A percentile compares a stretch with the other conserved stretches of the same genome.
Evolutionary conservation across 92 coral and sea anemone species (phyloP).

Genomic region (Parazoanthus darwini): DNA sequence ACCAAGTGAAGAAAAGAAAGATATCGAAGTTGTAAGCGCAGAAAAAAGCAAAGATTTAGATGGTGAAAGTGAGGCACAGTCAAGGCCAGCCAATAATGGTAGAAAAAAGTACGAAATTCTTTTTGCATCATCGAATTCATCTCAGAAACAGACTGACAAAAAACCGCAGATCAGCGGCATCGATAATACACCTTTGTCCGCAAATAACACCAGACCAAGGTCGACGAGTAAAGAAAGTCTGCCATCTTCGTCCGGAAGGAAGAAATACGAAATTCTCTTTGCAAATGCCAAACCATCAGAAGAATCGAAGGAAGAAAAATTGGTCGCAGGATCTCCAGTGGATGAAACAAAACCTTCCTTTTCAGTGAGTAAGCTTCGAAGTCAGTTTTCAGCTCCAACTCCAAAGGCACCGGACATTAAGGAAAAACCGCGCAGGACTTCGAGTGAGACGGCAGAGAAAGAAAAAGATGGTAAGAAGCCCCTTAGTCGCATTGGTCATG

Average conservation of each 20-base stretch:
- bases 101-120: slow-evolving; percentile 42
- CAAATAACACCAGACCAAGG: neutral
- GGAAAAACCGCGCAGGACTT: slow-evolving; percentile 1
- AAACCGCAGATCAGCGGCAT: neutral
- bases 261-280: slow-evolving; percentile 40
- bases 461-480: neutral
- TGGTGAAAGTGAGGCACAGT: neutral
- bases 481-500: neutral
- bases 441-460: slow-evolving; percentile 10
- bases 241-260: slow-evolving; percentile 11
- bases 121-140: slow-evolving; percentile 31
- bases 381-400: slow-evolving; percentile 30
- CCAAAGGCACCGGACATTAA: slow-evolving; percentile 26
- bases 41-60: neutral
- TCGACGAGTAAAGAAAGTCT: slow-evolving; percentile 8
- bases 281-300: slow-evolving; percentile 28
- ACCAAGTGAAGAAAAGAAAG: neutral
- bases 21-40: neutral
- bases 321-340: neutral
- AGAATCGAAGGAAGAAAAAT: slow-evolving; percentile 14
- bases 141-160: slow-evolving; percentile 8
- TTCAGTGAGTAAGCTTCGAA: slow-evolving; percentile 40
- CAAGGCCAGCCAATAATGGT: neutral
- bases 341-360: slow-evolving; percentile 10
- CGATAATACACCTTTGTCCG: neutral